Percentiles rank a stretch among this genome's conserved stretches.
These are phyloP conservation scores for Pseudomugil tenellus DNA, from an alignment of 2,797 vertebrate species.

Conservation along the genomic window DNA sequence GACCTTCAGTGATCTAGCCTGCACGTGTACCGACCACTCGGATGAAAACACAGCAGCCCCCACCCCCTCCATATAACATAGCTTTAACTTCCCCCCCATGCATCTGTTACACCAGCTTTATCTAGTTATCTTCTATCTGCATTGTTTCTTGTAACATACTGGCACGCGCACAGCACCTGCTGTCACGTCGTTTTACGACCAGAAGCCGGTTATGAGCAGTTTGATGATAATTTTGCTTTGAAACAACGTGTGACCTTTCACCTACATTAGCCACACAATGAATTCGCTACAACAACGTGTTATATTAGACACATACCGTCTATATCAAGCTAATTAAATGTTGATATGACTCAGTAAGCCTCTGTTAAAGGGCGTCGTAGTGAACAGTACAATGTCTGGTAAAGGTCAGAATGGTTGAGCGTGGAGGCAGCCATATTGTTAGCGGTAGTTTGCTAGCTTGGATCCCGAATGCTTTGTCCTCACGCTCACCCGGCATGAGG, in stretches of 20 bases:
- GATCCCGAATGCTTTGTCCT: slow-evolving; percentile 62
- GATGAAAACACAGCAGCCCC: slow-evolving; percentile 68
- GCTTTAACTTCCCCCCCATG: not conserved
- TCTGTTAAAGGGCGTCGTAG: not conserved
- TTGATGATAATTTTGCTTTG: not conserved
- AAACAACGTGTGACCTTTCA: slow-evolving; percentile 77
- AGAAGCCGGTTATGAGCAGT: not conserved
- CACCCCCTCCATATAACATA: not conserved
- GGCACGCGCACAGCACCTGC: rapidly evolving
- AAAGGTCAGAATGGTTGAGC: slow-evolving; percentile 87
- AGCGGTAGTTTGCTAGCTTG: slow-evolving; percentile 48
- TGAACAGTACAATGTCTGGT: slow-evolving; percentile 62
- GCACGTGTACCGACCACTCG: slow-evolving; percentile 57
- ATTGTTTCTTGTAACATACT: rapidly evolving
- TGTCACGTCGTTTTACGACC: rapidly evolving
- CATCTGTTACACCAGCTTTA: not conserved
- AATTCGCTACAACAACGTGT: not conserved
- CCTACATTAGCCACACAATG: slow-evolving; percentile 58
- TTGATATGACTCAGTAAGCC: rapidly evolving
- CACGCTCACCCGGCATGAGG: slow-evolving; percentile 14
- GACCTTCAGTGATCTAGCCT: slow-evolving; percentile 71
- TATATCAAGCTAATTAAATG: not conserved
- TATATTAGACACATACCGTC: not conserved
- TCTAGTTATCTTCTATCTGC: not conserved
- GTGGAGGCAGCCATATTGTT: slow-evolving; percentile 87